These are phyloP conservation scores for Semibalanus balanoides DNA, from an alignment of 1,140 invertebrate genomes.

Conservation along the genomic window DNA sequence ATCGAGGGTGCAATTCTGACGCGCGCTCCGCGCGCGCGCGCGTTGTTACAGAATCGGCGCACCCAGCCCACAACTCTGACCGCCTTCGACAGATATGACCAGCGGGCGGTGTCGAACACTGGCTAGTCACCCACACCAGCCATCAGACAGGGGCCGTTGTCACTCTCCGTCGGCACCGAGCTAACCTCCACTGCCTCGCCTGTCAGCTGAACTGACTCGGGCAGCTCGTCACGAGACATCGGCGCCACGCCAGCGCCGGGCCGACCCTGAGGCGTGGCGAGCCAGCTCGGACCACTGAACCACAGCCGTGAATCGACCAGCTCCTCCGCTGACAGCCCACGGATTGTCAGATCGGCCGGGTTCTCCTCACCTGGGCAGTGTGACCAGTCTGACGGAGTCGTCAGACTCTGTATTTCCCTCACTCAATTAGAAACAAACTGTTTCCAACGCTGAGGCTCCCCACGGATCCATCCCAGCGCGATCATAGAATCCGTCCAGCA, in stretches of 20 bases:
- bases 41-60: neutral
- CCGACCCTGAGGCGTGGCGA: neutral
- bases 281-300: neutral
- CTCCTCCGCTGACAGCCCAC: neutral
- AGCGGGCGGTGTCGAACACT: neutral
- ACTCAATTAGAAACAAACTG: slow-evolving; percentile 14
- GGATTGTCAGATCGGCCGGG: slow-evolving; percentile 11
- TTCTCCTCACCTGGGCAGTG: slow-evolving; percentile 12
- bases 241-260: neutral
- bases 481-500: slow-evolving; percentile 13
- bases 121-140: neutral
- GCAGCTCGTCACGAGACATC: neutral
- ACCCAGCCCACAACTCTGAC: neutral
- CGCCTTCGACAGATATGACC: neutral
- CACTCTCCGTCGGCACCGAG: neutral
- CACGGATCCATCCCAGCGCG: slow-evolving; percentile 13
- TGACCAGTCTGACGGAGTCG: slow-evolving; percentile 5
- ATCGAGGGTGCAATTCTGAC: neutral
- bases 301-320: neutral
- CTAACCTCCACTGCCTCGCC: no score
- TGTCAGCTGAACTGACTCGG: neutral
- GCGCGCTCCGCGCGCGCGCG: neutral
- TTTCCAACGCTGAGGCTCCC: neutral
- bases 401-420: slow-evolving; percentile 12
- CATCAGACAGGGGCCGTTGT: neutral